A percentile compares a stretch with the other conserved stretches of the same genome.
These are phyloP conservation scores for Cyrtodaria siliqua DNA, from an alignment of 2,888 invertebrate genomes.

Conservation along the genomic window DNA sequence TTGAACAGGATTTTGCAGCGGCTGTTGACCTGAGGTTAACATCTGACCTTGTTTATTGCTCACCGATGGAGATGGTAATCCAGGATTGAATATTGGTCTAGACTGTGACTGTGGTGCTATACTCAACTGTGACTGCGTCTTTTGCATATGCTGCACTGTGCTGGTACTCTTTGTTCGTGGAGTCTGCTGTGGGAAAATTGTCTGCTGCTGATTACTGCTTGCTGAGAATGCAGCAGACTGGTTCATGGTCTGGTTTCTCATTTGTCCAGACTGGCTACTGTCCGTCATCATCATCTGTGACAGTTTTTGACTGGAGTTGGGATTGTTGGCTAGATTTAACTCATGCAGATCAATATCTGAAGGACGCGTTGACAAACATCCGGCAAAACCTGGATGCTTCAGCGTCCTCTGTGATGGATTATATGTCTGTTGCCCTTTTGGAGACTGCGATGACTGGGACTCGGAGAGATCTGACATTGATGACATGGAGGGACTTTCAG, in stretches of 20 bases:
- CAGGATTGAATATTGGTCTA: slow-evolving; percentile 5
- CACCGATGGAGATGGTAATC: not conserved
- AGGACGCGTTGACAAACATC: slow-evolving; percentile 32
- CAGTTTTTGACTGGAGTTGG: slow-evolving; percentile 26
- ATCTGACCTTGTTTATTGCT: slow-evolving; percentile 1
- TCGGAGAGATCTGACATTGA: slow-evolving; percentile 33
- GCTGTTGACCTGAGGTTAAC: not conserved
- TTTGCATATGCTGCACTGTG: not conserved
- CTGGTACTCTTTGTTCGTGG: not conserved
- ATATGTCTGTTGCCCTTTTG: not conserved
- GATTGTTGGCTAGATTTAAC: slow-evolving; percentile 45
- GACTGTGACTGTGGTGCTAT: not conserved
- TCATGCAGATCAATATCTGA: slow-evolving; percentile 64
- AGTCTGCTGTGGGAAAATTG: not conserved
- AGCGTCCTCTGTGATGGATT: not conserved
- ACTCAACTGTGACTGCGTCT: not conserved
- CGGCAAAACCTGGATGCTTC: not conserved
- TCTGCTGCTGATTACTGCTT: not conserved
- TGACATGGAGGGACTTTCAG: slow-evolving; percentile 37
- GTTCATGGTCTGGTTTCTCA: not conserved
- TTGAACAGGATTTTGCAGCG: not conserved
- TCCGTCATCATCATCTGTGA: slow-evolving; percentile 20
- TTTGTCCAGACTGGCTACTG: not conserved
- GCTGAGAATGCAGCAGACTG: not conserved
- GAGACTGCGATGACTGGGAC: slow-evolving; percentile 39